Evolutionary conservation across 2,797 vertebrate genomes (phyloP), one percentile per base, ranked within the genome.

Genomic region (Myotis daubentonii): DNA sequence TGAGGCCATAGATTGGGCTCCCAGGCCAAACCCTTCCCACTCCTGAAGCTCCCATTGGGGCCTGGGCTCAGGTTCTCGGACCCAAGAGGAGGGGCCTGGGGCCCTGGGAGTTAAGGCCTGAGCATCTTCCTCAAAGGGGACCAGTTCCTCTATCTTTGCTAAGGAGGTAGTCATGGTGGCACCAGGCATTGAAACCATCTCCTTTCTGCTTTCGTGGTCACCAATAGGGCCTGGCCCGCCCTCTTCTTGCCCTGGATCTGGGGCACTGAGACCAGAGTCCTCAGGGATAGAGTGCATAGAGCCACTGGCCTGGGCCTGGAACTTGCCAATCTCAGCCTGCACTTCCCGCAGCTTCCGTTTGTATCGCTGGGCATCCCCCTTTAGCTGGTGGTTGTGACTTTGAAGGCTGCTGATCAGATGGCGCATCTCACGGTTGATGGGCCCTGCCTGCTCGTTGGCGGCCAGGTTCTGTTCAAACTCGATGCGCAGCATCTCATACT

Each of bases 401-500:
- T 99, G 99, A 38, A 99, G 98, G 94, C 99, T 99, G 98, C 99
- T 99, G 98, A 99, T 99, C 53, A 99, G 97, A 93, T 99, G 99
- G 16, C 99, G 98, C 99, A 99, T 99, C 98, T 99, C 99, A 38
- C 99, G 98, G 97, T 99, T 99, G 97, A 99, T 99, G 93, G 99
- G 99, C 17, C 99, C 99, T 92, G 99, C 99, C 99, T 99, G 99
- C 96, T 99, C 99, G 2, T 99, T 99, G 98, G 99, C 99, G 1
- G 99, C 99, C 97, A 99, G 98, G 97, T 99, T 99, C 98, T 99
- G 99, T 96, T 99, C 99, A 95, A 99, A 99, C 97, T 99, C 99
- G 4, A 99, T 99, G 81, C 99, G 98, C 94, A 99, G 98, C 99
- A 99, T 99, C 97, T 99, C 99, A 0, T 99, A 99, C 95, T 99